Base-by-base conservation (phyloP, 2,888 invertebrate genomes). In the Acanthosoma haemorrhoidale region DNA sequence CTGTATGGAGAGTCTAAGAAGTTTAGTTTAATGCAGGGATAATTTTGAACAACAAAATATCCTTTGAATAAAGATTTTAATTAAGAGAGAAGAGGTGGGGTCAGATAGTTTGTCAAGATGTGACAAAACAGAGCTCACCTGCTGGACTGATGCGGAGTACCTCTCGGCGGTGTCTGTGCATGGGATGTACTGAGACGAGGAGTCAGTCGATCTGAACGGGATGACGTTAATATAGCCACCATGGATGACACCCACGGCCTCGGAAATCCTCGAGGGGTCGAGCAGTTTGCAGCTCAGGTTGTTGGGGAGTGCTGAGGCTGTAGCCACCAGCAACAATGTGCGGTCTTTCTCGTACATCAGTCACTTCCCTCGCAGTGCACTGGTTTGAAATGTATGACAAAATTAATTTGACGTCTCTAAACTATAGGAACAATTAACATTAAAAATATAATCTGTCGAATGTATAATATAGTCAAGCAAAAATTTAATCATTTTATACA, bases 281-380 rank as follows among this genome's bases (percentile, higher is more conserved):
- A 73, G 36, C 25, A 69, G 66, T 34, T 75, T 75, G 3, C 75
- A 75, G n/a, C 75, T 73, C 25, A 77, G 70, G 60, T 77, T 77
- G 68, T 77, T 77, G 25, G 74, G 73, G 16, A 77, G 66, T 6
- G 77, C 77, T 8, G 77, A 77, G 21, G 76, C 77, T 6, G 75
- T 73, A 3, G 77, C 75, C 6, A 75, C 74, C 16, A 77, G 39
- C 9, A 71, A 71, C 2, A 77, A 60, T 9, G 74, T 74, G 41
- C 73, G 75, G 43, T 75, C 76, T 69, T 74, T 75, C 5, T 73
- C 73, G 71, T 76, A 77, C 74, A 77, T 77, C 67, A 41, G 43
- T 16, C 16, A n/a, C n/a, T n/a, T n/a, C n/a, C n/a, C n/a, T n/a
- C n/a, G n/a, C n/a, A n/a, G n/a, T n/a, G n/a, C n/a, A n/a, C n/a